A percentile compares a stretch with the other conserved stretches of the same genome.
Conservation (phyloP, 2,797 vertebrate species). For the Lacerta bilineata region DNA sequence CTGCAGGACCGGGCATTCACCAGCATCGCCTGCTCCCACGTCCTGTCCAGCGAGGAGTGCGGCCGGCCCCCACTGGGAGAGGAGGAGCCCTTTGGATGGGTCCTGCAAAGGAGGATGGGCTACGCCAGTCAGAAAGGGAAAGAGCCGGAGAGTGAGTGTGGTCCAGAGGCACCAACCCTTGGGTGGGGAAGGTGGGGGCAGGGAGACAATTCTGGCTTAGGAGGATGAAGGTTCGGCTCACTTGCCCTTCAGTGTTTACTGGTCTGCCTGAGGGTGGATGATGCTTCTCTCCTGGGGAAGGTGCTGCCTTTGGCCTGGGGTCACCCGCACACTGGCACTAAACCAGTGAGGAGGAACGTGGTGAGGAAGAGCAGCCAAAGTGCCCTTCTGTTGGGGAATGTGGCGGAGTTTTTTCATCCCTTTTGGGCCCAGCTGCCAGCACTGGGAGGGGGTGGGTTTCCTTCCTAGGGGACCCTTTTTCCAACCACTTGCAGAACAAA, state of each 20-base stretch:
- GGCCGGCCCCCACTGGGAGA: conserved; percentile 70
- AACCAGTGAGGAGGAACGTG: too few relatives aligned
- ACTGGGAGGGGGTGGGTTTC: too few relatives aligned
- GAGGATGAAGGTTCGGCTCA: neutral
- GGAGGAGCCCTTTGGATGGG: conserved; percentile 83
- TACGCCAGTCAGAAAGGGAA: conserved; percentile 87
- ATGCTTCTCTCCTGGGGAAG: neutral
- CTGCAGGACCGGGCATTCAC: conserved; percentile 72
- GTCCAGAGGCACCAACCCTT: accelerated
- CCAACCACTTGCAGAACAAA: too few relatives aligned
- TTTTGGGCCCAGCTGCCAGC: too few relatives aligned
- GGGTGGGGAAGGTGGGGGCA: neutral
- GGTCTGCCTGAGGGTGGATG: neutral
- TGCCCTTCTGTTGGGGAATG: too few relatives aligned
- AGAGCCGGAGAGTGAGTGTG: conserved; percentile 88
- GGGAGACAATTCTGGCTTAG: neutral
- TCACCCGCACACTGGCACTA: neutral
- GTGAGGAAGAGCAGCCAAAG: neutral
- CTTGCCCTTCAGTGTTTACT: neutral
- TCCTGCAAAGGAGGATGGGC: conserved; percentile 87
- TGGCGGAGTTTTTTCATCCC: neutral
- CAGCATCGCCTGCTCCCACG: conserved; percentile 79
- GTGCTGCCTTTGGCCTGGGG: conserved; percentile 4
- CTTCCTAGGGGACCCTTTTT: neutral
- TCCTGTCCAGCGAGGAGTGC: conserved; percentile 57